Evolutionary conservation across 1,140 invertebrate genomes (phyloP).

Genomic region (Calycopis cecrops): DNA sequence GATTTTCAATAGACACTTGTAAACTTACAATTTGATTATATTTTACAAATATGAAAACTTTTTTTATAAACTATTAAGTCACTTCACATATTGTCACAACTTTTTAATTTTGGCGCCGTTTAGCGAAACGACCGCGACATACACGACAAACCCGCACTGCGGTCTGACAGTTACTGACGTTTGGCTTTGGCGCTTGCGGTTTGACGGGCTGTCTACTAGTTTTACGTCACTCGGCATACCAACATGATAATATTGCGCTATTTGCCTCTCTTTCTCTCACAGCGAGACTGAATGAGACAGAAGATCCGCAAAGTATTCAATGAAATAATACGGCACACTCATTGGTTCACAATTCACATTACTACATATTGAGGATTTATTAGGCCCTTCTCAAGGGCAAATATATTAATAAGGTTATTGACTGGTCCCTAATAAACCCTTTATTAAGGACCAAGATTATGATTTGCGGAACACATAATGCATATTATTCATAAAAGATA

Average conservation of each 20-base stretch:
- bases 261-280: conserved; percentile 39
- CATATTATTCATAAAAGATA: too few species aligned
- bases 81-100: conserved; percentile 4
- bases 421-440: conserved; percentile 1
- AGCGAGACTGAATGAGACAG: conserved; percentile 57
- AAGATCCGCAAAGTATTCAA: conserved; percentile 50
- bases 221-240: conserved; percentile 9
- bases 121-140: conserved; percentile 13
- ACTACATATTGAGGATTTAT: conserved; percentile 15
- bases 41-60: neutral
- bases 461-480: too few species aligned
- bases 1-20: too few species aligned
- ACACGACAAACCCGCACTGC: conserved; percentile 39
- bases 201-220: conserved; percentile 16
- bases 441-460: neutral
- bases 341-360: conserved; percentile 3
- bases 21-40: conserved; percentile 4
- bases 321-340: conserved; percentile 37
- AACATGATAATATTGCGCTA: conserved; percentile 26
- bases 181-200: conserved; percentile 11
- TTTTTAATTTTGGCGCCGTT: conserved; percentile 11
- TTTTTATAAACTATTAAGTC: neutral
- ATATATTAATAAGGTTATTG: conserved; percentile 13
- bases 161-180: conserved; percentile 46
- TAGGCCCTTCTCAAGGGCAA: conserved; percentile 12